A percentile compares a stretch with the other conserved stretches of the same genome.
These are phyloP conservation scores for Periparus ater DNA, from an alignment of 2,797 vertebrate genomes.

Conservation along the genomic window DNA sequence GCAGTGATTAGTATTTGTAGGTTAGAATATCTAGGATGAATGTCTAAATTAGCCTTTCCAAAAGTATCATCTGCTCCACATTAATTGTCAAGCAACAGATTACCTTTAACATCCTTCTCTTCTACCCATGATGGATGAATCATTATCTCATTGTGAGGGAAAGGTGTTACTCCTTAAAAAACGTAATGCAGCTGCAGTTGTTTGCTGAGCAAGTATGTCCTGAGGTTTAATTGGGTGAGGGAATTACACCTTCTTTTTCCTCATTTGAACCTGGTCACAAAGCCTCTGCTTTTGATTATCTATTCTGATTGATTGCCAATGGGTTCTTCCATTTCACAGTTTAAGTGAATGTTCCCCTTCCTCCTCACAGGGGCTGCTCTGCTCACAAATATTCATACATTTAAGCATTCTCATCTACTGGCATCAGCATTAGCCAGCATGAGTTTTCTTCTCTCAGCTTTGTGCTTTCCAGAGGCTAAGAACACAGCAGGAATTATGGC, in stretches of 20 bases:
- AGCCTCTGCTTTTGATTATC: not conserved
- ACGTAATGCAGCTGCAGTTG: not conserved
- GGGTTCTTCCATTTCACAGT: not conserved
- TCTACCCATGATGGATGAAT: not conserved
- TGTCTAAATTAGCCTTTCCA: constrained; percentile 14
- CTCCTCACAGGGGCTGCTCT: not conserved
- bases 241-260: not conserved
- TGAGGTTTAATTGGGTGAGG: not conserved
- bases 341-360: not conserved
- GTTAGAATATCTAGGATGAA: not conserved
- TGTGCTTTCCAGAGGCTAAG: not conserved
- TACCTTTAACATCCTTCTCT: not conserved
- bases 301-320: not conserved
- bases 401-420: not conserved
- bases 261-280: not conserved
- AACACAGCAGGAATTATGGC: not conserved
- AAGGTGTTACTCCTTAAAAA: not conserved
- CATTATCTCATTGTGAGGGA: not conserved
- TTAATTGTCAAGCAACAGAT: not conserved
- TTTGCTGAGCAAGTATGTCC: not conserved
- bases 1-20: not conserved
- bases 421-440: not conserved
- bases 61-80: not conserved
- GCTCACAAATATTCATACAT: not conserved
- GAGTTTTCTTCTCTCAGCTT: not conserved